These are phyloP conservation scores for Stramonita haemastoma DNA, from an alignment of 2,888 invertebrate genomes.

Conservation along the genomic window DNA sequence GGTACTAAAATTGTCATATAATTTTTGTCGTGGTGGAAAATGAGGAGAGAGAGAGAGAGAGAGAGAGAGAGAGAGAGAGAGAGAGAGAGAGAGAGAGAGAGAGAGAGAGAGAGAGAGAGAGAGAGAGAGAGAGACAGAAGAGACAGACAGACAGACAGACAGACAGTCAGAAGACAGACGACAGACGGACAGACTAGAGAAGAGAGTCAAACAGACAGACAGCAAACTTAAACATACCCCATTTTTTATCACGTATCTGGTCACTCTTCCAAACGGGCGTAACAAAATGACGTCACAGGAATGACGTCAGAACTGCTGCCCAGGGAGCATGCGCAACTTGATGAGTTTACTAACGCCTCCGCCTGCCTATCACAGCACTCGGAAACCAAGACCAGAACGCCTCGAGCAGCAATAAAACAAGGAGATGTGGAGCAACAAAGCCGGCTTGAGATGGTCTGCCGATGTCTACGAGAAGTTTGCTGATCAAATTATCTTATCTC, in stretches of 20 bases:
- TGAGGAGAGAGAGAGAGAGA: neutral
- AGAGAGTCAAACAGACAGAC: neutral
- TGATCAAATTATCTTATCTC: too few relatives aligned
- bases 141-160: neutral
- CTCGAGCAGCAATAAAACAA: too few relatives aligned
- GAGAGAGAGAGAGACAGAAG: neutral
- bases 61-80: constrained; percentile 3
- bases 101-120: neutral
- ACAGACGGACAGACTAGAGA: too few relatives aligned
- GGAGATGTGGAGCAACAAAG: too few relatives aligned
- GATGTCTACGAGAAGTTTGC: too few relatives aligned
- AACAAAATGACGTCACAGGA: neutral
- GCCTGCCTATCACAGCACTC: too few relatives aligned
- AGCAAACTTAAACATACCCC: neutral
- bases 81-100: neutral
- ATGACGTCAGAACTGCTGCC: neutral
- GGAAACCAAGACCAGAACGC: too few relatives aligned
- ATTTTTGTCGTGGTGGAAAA: neutral
- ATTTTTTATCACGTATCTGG: neutral
- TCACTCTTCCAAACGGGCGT: neutral
- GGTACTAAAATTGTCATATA: too few relatives aligned
- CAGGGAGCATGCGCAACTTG: neutral
- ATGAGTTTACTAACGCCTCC: too few relatives aligned
- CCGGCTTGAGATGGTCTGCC: too few relatives aligned
- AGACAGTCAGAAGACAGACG: too few relatives aligned